Evolutionary conservation across 1,140 invertebrate species (phyloP).

Genomic region (Diabrotica undecimpunctata): DNA sequence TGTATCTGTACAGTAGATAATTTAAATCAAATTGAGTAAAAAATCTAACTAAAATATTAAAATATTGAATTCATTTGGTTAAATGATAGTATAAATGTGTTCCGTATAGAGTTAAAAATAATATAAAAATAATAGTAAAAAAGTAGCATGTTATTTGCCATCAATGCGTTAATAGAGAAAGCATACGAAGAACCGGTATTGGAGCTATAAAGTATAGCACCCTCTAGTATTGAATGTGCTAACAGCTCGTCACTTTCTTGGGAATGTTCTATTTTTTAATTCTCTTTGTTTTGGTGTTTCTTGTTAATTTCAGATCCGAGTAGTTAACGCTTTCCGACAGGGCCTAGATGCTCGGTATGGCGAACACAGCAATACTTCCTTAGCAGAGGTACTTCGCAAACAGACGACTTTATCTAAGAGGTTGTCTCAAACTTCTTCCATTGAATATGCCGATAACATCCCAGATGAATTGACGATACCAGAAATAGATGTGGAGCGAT

Average conservation of each 20-base stretch:
- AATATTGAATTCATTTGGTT: slow-evolving; percentile 10
- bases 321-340: slow-evolving; percentile 99
- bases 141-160: slow-evolving; percentile 14
- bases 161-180: background rate
- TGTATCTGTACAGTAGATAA: no score
- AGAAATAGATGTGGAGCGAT: slow-evolving; percentile 84
- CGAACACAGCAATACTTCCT: slow-evolving; percentile 83
- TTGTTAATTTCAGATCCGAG: slow-evolving; percentile 84
- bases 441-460: slow-evolving; percentile 86
- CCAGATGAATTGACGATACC: slow-evolving; percentile 82
- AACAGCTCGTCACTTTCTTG: slow-evolving; percentile 41
- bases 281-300: slow-evolving; percentile 48
- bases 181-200: slow-evolving; percentile 32
- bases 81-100: slow-evolving; percentile 6
- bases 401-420: slow-evolving; percentile 86
- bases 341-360: slow-evolving; percentile 91
- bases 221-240: slow-evolving; percentile 46
- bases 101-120: background rate
- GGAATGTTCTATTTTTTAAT: slow-evolving; percentile 49
- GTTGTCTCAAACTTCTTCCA: slow-evolving; percentile 84
- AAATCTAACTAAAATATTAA: background rate
- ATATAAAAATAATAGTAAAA: background rate
- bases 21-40: no score
- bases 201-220: slow-evolving; percentile 39
- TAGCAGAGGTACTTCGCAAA: slow-evolving; percentile 86